A percentile compares a stretch with the other conserved stretches of the same genome.
Conservation (phyloP, 2,113 vertebrate species). For the Ascaphus truei region DNA sequence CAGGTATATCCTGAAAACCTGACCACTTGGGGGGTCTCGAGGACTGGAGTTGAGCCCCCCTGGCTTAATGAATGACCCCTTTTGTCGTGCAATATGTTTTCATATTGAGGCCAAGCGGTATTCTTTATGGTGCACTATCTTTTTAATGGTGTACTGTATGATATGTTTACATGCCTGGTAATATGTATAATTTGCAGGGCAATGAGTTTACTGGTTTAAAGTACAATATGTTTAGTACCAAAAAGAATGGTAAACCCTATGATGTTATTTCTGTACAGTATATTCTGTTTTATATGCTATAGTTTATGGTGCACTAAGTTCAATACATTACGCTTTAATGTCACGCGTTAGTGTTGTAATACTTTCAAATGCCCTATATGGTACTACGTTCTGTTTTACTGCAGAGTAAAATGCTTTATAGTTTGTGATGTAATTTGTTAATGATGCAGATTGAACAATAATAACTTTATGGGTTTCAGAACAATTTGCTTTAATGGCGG, state of each 20-base stretch:
- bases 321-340: background rate
- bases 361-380: background rate
- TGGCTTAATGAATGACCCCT: too few species aligned
- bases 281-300: background rate
- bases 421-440: background rate
- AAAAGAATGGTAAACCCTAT: background rate
- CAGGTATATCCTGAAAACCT: too few species aligned
- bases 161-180: background rate
- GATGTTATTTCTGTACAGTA: background rate
- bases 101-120: background rate
- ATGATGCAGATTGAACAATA: too few species aligned
- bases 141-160: conserved; percentile 5
- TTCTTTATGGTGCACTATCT: background rate
- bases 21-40: too few species aligned
- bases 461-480: background rate
- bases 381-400: too few species aligned
- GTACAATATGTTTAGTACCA: background rate
- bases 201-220: conserved; percentile 11
- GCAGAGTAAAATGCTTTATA: background rate
- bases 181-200: background rate
- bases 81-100: conserved; percentile 8
- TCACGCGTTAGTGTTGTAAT: background rate
- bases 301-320: background rate
- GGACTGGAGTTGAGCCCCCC: too few species aligned
- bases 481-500: background rate